Conservation (phyloP, 2,113 vertebrate species). For the Psophia crepitans region DNA sequence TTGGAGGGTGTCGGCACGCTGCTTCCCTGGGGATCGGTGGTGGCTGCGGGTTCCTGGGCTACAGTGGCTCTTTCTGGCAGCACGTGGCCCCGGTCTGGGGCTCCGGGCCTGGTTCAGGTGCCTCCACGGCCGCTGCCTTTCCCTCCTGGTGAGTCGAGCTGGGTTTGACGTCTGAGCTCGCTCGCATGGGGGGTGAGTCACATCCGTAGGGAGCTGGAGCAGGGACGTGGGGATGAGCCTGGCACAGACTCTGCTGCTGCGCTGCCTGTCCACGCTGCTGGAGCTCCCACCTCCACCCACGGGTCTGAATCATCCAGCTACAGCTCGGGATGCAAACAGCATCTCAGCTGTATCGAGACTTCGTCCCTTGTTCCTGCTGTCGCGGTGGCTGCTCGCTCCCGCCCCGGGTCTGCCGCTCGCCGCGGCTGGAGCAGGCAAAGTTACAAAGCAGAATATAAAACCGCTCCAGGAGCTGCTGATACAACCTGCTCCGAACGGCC, state of each 20-base stretch:
- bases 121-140: background rate
- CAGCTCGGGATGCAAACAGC: accelerated
- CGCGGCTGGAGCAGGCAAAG: background rate
- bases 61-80: background rate
- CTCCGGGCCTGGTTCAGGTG: background rate
- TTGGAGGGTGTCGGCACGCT: background rate
- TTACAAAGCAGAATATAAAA: background rate
- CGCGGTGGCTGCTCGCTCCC: accelerated
- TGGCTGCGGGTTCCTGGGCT: background rate
- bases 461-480: accelerated
- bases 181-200: background rate
- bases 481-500: accelerated
- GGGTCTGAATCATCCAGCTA: background rate
- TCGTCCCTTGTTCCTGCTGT: background rate
- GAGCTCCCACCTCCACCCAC: background rate
- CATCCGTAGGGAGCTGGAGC: background rate
- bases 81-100: accelerated
- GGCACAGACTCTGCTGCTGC: accelerated
- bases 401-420: background rate
- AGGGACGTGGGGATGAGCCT: background rate
- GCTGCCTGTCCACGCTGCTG: background rate
- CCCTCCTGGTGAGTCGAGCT: accelerated
- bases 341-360: accelerated
- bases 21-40: accelerated
- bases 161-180: background rate